Conservation (phyloP, 1,140 invertebrate genomes). For the Papilio polyxenes region DNA sequence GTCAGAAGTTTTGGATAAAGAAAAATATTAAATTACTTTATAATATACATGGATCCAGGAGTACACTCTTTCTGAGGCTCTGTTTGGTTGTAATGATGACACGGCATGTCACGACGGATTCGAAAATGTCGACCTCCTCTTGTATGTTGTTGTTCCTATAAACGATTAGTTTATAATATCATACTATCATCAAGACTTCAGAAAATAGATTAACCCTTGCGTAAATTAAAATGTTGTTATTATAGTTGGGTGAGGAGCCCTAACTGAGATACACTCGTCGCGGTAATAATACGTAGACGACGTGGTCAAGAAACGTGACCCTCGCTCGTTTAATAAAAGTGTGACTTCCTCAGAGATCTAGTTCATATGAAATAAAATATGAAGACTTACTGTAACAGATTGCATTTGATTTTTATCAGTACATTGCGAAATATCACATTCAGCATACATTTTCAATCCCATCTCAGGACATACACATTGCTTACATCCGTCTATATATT, state of each 20-base stretch:
- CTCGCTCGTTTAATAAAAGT: too few species aligned
- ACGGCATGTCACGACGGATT: slow-evolving; percentile 30
- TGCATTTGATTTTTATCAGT: slow-evolving; percentile 43
- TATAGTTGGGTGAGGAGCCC: too few species aligned
- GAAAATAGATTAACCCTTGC: background rate
- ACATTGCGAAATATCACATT: slow-evolving; percentile 58
- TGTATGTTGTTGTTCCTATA: slow-evolving; percentile 23
- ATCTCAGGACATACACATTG: slow-evolving; percentile 68
- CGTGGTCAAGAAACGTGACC: too few species aligned
- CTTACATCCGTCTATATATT: slow-evolving; percentile 64
- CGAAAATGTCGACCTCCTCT: slow-evolving; percentile 22
- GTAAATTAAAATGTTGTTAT: background rate
- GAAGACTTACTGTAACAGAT: slow-evolving; percentile 13
- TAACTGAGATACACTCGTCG: too few species aligned
- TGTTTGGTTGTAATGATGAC: slow-evolving; percentile 16
- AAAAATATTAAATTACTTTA: slow-evolving; percentile 48
- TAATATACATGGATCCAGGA: slow-evolving; percentile 62
- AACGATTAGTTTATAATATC: background rate
- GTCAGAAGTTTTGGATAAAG: background rate
- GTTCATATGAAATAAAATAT: background rate
- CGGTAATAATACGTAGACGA: too few species aligned
- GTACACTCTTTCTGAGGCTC: slow-evolving; percentile 53
- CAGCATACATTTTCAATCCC: slow-evolving; percentile 64
- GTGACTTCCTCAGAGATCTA: background rate
- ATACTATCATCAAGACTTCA: background rate